Base-by-base conservation (phyloP, 2,888 invertebrate genomes). In the Silvanus unidentatus region DNA sequence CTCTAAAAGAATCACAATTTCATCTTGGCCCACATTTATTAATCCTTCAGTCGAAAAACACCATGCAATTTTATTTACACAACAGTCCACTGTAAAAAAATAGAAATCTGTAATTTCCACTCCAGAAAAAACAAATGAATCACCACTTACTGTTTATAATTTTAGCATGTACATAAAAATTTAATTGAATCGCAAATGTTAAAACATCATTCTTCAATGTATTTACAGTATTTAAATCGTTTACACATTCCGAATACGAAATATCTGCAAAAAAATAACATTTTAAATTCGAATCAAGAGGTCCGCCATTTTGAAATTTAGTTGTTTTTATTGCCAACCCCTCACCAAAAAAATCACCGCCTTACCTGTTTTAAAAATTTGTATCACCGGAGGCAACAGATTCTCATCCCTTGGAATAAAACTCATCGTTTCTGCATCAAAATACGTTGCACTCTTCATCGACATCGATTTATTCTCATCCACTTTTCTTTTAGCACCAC, bases 1-100 rank as follows among this genome's bases (percentile, higher is more conserved):
- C 67, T 89, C 88, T 14, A 91, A 70, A 30, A 90, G 65, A 44
- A 88, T 77, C 37, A 89, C 79, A 13, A 92, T 73, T 72, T 91
- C 91, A 64, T 90, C 89, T 64, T 89, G 90, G 1, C 88, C 88
- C 12, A 88, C 88, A 45, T 82, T 81, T 47, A 82, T 81, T 68
- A 91, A 74, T 10, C 91, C 91, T 54, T 78, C 76, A 0, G 88
- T 86, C 14, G 84, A 80, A 58, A 89, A 83, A 65, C 86, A 86
- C 80, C 90, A 88, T 47, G 83, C 83, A 48, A 75, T 75, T 55
- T 79, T 80, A 60, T 84, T 82, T 50, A 86, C 79, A 64, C 86
- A 61, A 41, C 59, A 59, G 40, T 41, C 55, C 61, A 61, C 54
- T 52, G 29, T 40, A 62, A 27, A 74, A 71, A 44, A 44, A 38